phyloP scores from a whole-genome alignment of 1,140 invertebrate species.

The honey bee (Apis mellifera) region Amel_HAv3.1 CM009931.2:24599001-24599500 shows the following conservation, averaged over 20 bases:
- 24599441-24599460: no score
- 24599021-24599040: background rate
- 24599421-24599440: no score
- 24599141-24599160: no score
- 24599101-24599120: no score
- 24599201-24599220: no score
- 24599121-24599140: no score
- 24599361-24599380: background rate
- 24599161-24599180: no score
- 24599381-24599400: background rate
- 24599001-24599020: slow-evolving; percentile 30
- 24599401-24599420: no score
- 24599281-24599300: background rate
- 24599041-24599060: background rate
- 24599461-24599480: no score
- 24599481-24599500: no score
- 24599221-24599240: background rate
- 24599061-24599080: background rate
- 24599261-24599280: slow-evolving; percentile 10
- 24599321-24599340: background rate
- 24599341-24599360: background rate
- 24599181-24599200: no score
- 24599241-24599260: slow-evolving; percentile 2
- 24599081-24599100: background rate
- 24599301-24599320: background rate